Evolutionary conservation across 2,113 vertebrate species (phyloP).

Genomic region (Pleuronectes platessa): DNA sequence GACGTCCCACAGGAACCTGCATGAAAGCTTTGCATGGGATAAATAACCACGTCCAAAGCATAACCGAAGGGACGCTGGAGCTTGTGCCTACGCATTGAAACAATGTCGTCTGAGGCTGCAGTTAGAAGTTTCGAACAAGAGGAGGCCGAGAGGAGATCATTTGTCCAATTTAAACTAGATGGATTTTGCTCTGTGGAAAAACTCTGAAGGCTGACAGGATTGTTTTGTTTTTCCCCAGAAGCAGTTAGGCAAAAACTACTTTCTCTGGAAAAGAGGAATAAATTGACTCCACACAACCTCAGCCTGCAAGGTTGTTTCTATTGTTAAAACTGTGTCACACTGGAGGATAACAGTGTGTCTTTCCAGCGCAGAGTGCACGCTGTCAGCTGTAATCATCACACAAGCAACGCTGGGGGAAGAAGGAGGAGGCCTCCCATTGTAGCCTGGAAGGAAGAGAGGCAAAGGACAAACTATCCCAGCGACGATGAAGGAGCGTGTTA

Average conservation of each 20-base stretch:
- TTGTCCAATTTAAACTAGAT: conserved; percentile 13
- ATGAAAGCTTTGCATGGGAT: not conserved
- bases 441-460: conserved; percentile 19
- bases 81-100: not conserved
- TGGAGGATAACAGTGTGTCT: conserved; percentile 28
- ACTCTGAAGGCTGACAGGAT: not conserved
- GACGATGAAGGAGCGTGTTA: not conserved
- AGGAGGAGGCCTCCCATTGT: not conserved
- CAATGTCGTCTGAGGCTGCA: conserved; percentile 9
- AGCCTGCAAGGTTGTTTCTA: conserved; percentile 12
- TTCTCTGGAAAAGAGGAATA: not conserved
- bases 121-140: not conserved
- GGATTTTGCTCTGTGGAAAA: conserved; percentile 14
- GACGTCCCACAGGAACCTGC: conserved; percentile 1
- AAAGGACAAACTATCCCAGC: conserved; percentile 27
- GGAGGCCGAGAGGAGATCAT: conserved; percentile 2
- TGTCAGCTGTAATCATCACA: conserved; percentile 43
- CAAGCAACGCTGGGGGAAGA: not conserved
- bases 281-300: not conserved
- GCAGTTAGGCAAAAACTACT: not conserved
- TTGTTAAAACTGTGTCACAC: conserved; percentile 34
- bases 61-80: conserved; percentile 4
- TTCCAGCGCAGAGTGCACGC: conserved; percentile 35
- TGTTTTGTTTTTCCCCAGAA: not conserved
- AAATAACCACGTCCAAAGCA: conserved; percentile 16